A percentile compares a stretch with the other conserved stretches of the same genome.
These are phyloP conservation scores for Megaceryle torquata DNA, from an alignment of 2,113 vertebrate species.

Conservation along the genomic window DNA sequence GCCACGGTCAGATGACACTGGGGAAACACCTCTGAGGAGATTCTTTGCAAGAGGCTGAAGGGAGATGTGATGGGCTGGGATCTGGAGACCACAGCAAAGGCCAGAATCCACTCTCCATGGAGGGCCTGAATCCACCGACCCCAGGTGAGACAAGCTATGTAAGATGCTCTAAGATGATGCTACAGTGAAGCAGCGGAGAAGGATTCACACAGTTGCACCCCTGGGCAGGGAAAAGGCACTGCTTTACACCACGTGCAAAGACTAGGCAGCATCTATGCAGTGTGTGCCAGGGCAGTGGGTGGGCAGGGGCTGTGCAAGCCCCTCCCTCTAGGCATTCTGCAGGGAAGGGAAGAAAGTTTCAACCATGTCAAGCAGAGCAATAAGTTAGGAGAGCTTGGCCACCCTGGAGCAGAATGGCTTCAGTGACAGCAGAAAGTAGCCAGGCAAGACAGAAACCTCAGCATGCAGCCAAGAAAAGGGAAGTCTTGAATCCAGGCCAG, in stretches of 20 bases:
- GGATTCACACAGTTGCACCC: not conserved
- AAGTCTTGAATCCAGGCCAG: not conserved
- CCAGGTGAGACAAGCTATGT: not conserved
- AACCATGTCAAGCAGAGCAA: not conserved
- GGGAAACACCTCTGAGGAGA: not conserved
- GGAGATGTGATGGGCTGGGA: rapidly evolving
- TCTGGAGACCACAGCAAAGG: rapidly evolving
- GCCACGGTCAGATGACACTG: rapidly evolving
- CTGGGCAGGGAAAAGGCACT: not conserved
- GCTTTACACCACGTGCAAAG: rapidly evolving
- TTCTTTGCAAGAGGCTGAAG: not conserved
- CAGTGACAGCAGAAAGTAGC: not conserved
- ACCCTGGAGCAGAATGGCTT: not conserved
- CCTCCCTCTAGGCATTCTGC: rapidly evolving
- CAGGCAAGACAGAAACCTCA: not conserved
- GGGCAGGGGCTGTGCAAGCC: not conserved
- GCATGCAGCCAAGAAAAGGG: not conserved
- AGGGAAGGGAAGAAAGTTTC: not conserved
- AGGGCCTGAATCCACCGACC: rapidly evolving
- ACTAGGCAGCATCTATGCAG: rapidly evolving
- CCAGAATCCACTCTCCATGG: not conserved
- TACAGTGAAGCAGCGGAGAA: not conserved
- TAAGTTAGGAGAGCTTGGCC: not conserved
- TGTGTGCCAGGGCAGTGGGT: rapidly evolving
- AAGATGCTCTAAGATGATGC: rapidly evolving